Evolutionary conservation across 2,888 invertebrate genomes (phyloP).

Genomic region (Drosophila vallismaia): DNA sequence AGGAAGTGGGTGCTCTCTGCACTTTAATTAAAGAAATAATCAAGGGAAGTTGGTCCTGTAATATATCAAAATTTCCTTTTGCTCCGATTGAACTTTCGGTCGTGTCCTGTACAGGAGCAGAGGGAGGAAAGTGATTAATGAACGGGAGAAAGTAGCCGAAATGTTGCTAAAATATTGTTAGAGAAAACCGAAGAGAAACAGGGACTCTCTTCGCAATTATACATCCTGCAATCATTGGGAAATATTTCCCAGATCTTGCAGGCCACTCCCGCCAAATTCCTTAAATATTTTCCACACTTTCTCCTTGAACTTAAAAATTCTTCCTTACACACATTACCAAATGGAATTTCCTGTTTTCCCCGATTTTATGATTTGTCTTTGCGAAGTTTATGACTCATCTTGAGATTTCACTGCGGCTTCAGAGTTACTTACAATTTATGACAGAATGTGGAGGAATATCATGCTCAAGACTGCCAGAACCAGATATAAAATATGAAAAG

Average conservation of each 20-base stretch:
- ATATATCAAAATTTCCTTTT: slow-evolving; percentile 37
- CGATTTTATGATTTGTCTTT: slow-evolving; percentile 38
- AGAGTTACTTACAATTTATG: slow-evolving; percentile 37
- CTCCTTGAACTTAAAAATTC: not conserved
- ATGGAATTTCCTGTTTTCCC: slow-evolving; percentile 17
- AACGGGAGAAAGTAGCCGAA: not conserved
- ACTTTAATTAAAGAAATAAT: slow-evolving; percentile 53
- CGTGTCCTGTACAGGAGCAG: not conserved
- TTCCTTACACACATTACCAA: not conserved
- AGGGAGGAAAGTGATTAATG: slow-evolving; percentile 28
- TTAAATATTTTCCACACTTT: not conserved
- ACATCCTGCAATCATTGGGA: no score
- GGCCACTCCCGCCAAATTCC: not conserved
- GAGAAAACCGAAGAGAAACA: no score
- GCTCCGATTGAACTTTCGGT: slow-evolving; percentile 6
- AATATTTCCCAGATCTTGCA: not conserved
- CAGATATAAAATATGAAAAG: slow-evolving; percentile 2
- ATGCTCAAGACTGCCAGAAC: slow-evolving; percentile 5
- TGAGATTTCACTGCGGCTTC: slow-evolving; percentile 14
- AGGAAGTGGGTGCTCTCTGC: slow-evolving; percentile 27
- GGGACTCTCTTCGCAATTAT: no score
- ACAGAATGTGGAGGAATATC: slow-evolving; percentile 14
- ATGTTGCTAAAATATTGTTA: slow-evolving; percentile 13
- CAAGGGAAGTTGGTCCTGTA: slow-evolving; percentile 21
- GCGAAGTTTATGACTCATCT: slow-evolving; percentile 37